phyloP scores from a whole-genome alignment of 2,113 vertebrate genomes.

The Benitochromis conjunctus region DNA sequence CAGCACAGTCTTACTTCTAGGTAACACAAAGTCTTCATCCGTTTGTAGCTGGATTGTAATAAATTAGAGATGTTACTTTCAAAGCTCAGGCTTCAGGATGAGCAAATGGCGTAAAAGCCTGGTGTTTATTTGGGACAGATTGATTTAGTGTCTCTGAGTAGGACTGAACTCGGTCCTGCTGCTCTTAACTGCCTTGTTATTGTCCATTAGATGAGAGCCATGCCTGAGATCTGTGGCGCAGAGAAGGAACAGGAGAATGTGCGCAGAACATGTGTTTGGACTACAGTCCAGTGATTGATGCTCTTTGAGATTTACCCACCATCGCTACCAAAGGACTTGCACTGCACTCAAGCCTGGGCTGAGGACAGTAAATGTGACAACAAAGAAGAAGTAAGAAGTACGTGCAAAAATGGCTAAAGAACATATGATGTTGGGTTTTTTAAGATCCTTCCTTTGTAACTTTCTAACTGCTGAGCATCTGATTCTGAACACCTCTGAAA shows the following conservation, averaged over 20 bases:
- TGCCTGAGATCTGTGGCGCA: slow-evolving; percentile 31
- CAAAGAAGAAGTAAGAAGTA: not conserved
- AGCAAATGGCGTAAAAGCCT: slow-evolving; percentile 22
- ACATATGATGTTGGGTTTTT: not conserved
- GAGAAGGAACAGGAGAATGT: slow-evolving; percentile 48
- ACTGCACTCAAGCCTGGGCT: not conserved
- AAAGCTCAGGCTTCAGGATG: slow-evolving; percentile 21
- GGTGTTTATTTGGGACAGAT: slow-evolving; percentile 53
- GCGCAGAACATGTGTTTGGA: slow-evolving; percentile 59
- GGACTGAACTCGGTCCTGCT: slow-evolving; percentile 34
- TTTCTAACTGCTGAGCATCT: not conserved
- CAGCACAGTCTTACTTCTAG: not conserved
- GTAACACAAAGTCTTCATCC: not conserved
- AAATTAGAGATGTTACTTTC: slow-evolving; percentile 19
- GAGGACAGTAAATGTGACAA: not conserved
- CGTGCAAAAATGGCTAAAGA: not conserved
- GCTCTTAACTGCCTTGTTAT: slow-evolving; percentile 54
- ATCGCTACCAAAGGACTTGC: not conserved
- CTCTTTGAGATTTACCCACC: slow-evolving; percentile 29
- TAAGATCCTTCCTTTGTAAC: not conserved
- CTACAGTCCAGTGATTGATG: slow-evolving; percentile 58
- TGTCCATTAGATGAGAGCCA: slow-evolving; percentile 61
- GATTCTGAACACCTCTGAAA: not conserved
- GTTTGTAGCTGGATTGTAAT: slow-evolving; percentile 14
- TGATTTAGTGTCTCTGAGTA: slow-evolving; percentile 62